Evolutionary conservation across 2,888 invertebrate genomes (phyloP).

Genomic region (Halictus quadricinctus): DNA sequence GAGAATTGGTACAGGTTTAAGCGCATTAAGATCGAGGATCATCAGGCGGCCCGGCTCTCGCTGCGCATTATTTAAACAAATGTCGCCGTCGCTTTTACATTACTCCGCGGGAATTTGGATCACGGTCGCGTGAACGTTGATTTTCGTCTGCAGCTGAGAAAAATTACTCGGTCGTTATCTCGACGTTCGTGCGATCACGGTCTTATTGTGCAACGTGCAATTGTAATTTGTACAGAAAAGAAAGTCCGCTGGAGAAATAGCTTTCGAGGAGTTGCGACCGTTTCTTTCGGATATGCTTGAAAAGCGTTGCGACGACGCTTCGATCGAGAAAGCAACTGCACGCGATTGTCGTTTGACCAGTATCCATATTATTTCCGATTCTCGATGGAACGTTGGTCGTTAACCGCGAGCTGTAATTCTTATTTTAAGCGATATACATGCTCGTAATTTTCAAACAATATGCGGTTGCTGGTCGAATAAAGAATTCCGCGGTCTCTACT

Average conservation of each 20-base stretch:
- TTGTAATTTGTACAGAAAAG: conserved; percentile 12
- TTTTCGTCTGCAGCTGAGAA: not conserved
- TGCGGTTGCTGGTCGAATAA: not conserved
- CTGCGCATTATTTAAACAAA: not conserved
- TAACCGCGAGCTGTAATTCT: not conserved
- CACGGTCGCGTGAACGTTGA: conserved; percentile 20
- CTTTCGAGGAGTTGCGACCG: not conserved
- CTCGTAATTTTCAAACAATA: not conserved
- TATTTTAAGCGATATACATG: not conserved
- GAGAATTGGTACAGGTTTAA: not conserved
- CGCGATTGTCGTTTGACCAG: not conserved
- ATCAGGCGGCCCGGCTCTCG: not conserved
- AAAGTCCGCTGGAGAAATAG: not conserved
- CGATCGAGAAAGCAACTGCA: not conserved
- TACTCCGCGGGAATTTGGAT: not conserved
- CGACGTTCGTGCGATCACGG: not conserved
- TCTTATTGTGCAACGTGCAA: not conserved
- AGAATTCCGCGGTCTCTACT: not conserved
- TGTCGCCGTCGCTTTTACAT: not conserved
- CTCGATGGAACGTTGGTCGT: not conserved
- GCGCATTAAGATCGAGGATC: not conserved
- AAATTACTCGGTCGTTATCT: conserved; percentile 6
- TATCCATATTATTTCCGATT: not conserved
- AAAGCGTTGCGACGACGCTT: not conserved
- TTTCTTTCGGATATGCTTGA: not conserved